Evolutionary conservation across 1,140 invertebrate species (phyloP).

Genomic region (Brachionus sp.): DNA sequence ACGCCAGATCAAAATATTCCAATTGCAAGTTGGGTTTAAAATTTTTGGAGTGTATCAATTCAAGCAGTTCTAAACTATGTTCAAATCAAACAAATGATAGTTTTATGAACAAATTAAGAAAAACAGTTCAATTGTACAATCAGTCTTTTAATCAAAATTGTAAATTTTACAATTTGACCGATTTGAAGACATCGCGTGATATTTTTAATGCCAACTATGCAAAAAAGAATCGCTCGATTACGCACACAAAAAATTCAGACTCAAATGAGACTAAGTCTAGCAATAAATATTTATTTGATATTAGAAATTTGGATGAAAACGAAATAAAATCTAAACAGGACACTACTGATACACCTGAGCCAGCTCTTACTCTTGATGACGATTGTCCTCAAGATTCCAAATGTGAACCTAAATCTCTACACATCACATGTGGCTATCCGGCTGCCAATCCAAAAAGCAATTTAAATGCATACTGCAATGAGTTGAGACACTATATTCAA

Average conservation of each 20-base stretch:
- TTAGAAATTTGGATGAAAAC: neutral
- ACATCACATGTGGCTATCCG: constrained; percentile 39
- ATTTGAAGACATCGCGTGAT: neutral
- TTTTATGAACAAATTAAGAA: neutral
- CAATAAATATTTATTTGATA: neutral
- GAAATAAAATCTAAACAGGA: neutral
- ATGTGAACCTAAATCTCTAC: constrained; percentile 24
- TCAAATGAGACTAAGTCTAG: neutral
- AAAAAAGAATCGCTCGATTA: neutral
- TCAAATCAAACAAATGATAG: neutral
- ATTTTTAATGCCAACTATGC: neutral
- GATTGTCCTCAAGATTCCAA: neutral
- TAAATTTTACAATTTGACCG: neutral
- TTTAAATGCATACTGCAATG: constrained; percentile 41
- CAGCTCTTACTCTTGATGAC: neutral
- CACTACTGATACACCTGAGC: neutral
- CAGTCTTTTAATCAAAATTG: neutral
- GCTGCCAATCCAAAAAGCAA: constrained; percentile 34
- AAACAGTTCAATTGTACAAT: neutral
- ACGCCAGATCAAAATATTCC: neutral
- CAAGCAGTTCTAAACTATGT: neutral
- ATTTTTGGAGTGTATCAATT: constrained; percentile 13
- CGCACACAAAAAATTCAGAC: neutral
- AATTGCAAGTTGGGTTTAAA: neutral
- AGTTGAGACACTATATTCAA: constrained; percentile 39